A percentile compares a stretch with the other conserved stretches of the same genome.
These are phyloP conservation scores for Pipa parva DNA, from an alignment of 2,113 vertebrate genomes.

Conservation along the genomic window DNA sequence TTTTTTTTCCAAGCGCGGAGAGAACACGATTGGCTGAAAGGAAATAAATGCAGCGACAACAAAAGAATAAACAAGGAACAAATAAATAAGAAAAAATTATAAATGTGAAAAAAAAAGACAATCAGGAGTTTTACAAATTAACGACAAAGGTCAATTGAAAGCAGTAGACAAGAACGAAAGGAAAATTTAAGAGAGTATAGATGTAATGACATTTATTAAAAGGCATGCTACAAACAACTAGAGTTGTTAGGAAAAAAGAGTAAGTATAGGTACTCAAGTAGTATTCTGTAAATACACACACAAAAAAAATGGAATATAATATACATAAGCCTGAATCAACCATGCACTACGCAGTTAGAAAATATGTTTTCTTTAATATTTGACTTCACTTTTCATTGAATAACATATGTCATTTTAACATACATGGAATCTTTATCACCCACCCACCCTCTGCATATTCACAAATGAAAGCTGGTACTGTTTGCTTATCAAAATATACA, in stretches of 20 bases:
- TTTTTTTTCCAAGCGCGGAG: too few species aligned
- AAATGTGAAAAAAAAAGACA: conserved; percentile 38
- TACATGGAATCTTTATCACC: conserved; percentile 61
- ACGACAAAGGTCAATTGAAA: conserved; percentile 51
- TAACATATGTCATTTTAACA: conserved; percentile 67
- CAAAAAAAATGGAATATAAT: conserved; percentile 57
- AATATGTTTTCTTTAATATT: conserved; percentile 77
- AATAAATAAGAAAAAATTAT: too few species aligned
- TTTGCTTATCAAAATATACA: conserved; percentile 79
- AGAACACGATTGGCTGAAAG: too few species aligned
- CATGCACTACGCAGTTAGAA: conserved; percentile 72
- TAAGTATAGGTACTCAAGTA: conserved; percentile 57
- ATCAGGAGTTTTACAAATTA: conserved; percentile 49
- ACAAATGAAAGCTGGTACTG: conserved; percentile 76
- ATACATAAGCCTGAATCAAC: conserved; percentile 68
- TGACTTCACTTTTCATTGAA: conserved; percentile 71
- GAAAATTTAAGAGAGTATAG: conserved; percentile 65
- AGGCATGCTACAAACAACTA: conserved; percentile 72
- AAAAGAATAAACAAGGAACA: too few species aligned
- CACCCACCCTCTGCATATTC: conserved; percentile 58
- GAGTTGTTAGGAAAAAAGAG: conserved; percentile 67
- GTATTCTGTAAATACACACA: conserved; percentile 65
- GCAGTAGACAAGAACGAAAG: conserved; percentile 65
- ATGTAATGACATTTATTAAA: conserved; percentile 79
- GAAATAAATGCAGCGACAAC: too few species aligned